Conservation (phyloP, 2,113 vertebrate species). For the Callionymus lyra region DNA sequence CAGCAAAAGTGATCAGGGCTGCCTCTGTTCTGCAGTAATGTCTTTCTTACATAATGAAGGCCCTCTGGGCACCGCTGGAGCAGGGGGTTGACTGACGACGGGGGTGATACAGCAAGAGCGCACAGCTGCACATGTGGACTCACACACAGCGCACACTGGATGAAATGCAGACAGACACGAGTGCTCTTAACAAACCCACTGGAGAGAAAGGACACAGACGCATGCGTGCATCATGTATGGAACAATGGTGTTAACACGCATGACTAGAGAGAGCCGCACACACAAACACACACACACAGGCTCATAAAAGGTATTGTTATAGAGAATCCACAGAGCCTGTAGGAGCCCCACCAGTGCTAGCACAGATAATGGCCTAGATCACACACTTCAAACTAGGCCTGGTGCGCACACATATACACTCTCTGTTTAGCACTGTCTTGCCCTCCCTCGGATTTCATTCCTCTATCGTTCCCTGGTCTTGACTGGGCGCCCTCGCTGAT, state of each 20-base stretch:
- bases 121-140: constrained; percentile 52
- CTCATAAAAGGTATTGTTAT: constrained; percentile 67
- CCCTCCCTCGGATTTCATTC: constrained; percentile 30
- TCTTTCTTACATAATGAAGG: constrained; percentile 67
- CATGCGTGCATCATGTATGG: constrained; percentile 30
- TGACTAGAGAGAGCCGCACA: constrained; percentile 17
- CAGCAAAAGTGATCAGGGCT: constrained; percentile 42
- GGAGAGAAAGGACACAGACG: constrained; percentile 8
- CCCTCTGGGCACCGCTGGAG: constrained; percentile 49
- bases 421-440: constrained; percentile 24
- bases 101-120: constrained; percentile 51
- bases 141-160: constrained; percentile 9
- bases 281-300: constrained; percentile 20
- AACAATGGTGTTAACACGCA: constrained; percentile 33
- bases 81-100: constrained; percentile 42
- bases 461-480: constrained; percentile 28
- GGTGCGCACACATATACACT: constrained; percentile 14
- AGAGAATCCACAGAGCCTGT: constrained; percentile 60
- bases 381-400: constrained; percentile 72
- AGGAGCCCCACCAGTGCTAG: constrained; percentile 73
- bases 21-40: constrained; percentile 56
- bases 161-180: constrained; percentile 6
- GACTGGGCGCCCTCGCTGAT: constrained; percentile 13
- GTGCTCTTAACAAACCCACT: constrained; percentile 22
- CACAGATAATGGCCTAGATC: constrained; percentile 81